Evolutionary conservation across 2,113 vertebrate species (phyloP).

Genomic region (Paradoxurus hermaphroditus): DNA sequence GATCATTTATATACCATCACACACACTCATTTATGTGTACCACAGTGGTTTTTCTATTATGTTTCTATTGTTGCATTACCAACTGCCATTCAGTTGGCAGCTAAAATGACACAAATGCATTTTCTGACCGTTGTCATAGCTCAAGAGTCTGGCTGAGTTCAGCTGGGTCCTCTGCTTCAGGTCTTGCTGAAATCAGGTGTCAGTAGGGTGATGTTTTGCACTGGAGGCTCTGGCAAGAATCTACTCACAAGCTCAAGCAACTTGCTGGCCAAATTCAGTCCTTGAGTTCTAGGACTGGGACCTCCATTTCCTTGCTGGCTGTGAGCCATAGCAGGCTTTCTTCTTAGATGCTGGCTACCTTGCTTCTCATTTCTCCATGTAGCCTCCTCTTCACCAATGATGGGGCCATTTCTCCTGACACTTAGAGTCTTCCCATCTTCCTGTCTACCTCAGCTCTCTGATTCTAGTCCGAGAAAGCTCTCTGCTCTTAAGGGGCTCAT

Average conservation of each 20-base stretch:
- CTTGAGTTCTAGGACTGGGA: neutral
- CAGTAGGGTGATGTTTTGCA: rapidly evolving
- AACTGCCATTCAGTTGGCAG: neutral
- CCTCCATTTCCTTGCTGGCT: too few relatives aligned
- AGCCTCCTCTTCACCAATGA: rapidly evolving
- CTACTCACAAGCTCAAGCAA: too few relatives aligned
- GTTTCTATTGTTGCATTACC: neutral
- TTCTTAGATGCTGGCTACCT: neutral
- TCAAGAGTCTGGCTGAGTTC: neutral
- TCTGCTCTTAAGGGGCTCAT: neutral
- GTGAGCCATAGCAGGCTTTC: neutral
- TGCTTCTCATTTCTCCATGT: rapidly evolving
- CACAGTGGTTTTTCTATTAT: neutral
- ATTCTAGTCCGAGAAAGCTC: neutral
- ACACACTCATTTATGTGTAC: neutral
- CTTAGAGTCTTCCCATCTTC: neutral
- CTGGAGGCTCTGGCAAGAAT: neutral
- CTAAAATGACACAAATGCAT: neutral
- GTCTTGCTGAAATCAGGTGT: neutral
- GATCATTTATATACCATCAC: neutral
- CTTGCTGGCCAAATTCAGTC: neutral
- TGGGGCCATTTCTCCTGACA: too few relatives aligned
- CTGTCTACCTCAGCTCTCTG: neutral
- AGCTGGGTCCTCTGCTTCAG: neutral
- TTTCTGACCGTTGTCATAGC: neutral